Base-by-base conservation (phyloP, 2,797 vertebrate species). In the Coilia nasus region DNA sequence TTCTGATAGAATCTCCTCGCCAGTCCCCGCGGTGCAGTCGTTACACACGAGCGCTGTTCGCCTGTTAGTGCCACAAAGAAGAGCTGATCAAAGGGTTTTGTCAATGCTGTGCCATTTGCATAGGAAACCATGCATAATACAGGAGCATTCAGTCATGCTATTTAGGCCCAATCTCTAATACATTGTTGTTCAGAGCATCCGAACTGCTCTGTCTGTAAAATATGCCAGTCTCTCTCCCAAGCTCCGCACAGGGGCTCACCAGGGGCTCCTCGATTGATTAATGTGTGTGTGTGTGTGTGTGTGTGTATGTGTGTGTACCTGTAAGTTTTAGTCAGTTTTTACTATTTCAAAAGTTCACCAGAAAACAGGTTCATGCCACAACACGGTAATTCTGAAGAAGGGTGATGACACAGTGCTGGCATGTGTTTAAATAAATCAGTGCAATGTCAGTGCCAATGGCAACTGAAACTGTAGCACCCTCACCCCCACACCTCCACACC, bases 71-170 rank as follows among this genome's bases (percentile, higher is more conserved):
- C 47, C 88, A 92, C 92, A 92, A 91, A 92, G 89, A 88, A 28
- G 82, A 84, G 75, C 35, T 91, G 91, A 94, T 94, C 91, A 94
- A 94, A 93, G 88, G 91, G 92, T 92, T 87, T 86, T 82, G 81
- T 87, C 89, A 88, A 89, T 90, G 89, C 84, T 54, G 4, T 35
- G 78, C 14, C 75, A 93, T 95, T 93, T 93, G 88, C 90, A 93
- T 93, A 44, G 85, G 91, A 92, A 91, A 84, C 90, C 87, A 88
- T 88, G 88, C 81, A 89, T 87, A 90, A 92, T 89, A 90, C 84
- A 87, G 83, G 90, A 75, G 86, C 67, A 86, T 89, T 91, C 91
- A 91, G 83, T 67, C 67, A 87, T 88, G 88, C 88, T 89, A 88
- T 93, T 91, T 85, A 90, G 86, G 86, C 90, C 89, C 87, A 89